These are phyloP conservation scores for Cheilosia variabilis DNA, from an alignment of 2,888 invertebrate species.

Conservation along the genomic window DNA sequence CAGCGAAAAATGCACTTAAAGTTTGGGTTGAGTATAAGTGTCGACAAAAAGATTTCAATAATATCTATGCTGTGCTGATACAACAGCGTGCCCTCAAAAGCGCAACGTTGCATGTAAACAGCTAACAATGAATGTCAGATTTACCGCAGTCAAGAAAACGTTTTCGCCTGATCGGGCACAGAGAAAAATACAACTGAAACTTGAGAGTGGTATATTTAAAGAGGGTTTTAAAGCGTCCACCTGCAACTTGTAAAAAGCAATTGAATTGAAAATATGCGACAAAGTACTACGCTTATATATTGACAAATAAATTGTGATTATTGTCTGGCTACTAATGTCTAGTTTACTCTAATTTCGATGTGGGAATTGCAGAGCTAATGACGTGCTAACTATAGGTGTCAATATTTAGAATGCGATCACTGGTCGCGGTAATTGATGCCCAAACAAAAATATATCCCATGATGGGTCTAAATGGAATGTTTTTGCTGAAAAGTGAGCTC, in stretches of 20 bases:
- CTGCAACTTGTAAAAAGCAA: no score
- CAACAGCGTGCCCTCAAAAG: not conserved
- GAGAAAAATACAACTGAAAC: not conserved
- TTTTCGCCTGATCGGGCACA: no score
- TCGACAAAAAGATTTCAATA: not conserved
- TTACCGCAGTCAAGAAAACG: not conserved
- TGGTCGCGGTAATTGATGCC: not conserved
- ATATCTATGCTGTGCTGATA: not conserved
- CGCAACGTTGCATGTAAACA: constrained; percentile 13
- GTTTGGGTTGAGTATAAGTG: not conserved
- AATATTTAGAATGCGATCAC: constrained; percentile 14
- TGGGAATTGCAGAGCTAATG: constrained; percentile 6
- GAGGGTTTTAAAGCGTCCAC: no score
- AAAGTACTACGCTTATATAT: constrained; percentile 7
- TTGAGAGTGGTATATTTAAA: not conserved
- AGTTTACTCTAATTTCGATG: constrained; percentile 3
- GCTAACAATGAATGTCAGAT: not conserved
- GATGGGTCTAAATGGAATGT: no score
- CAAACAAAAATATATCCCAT: not conserved
- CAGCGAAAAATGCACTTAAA: constrained; percentile 7
- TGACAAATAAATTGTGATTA: constrained; percentile 26
- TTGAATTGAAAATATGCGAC: not conserved
- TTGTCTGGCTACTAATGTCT: not conserved
- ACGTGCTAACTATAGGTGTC: constrained; percentile 13
- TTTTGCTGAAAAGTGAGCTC: no score